phyloP scores from a whole-genome alignment of 2,888 invertebrate species.

The Dynastes hyllus region DNA sequence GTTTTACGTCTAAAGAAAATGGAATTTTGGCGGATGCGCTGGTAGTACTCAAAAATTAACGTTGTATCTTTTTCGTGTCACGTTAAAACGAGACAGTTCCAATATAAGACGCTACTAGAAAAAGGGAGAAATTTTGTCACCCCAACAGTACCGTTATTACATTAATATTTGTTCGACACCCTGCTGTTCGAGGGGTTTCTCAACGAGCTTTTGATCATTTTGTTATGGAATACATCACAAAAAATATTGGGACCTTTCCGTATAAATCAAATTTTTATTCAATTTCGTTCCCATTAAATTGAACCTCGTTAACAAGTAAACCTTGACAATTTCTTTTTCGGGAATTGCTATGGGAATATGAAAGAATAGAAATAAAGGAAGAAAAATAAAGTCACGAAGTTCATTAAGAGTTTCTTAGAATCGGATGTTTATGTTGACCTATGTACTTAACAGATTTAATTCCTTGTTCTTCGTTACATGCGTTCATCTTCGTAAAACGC shows the following conservation, averaged over 20 bases:
- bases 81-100: neutral
- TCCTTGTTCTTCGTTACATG: neutral
- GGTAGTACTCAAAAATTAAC: too few species aligned
- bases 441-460: neutral
- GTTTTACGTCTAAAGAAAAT: too few species aligned
- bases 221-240: slow-evolving; percentile 21
- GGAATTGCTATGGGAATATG: too few species aligned
- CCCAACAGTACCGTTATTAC: slow-evolving; percentile 2
- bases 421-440: neutral
- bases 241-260: neutral
- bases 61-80: neutral
- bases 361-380: neutral
- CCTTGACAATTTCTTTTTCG: neutral
- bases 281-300: slow-evolving; percentile 1
- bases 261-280: slow-evolving; percentile 4
- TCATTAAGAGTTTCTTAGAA: neutral
- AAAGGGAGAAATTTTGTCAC: neutral
- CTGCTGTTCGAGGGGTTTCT: neutral
- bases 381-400: slow-evolving; percentile 2
- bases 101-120: neutral
- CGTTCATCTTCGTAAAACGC: too few species aligned
- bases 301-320: slow-evolving; percentile 2
- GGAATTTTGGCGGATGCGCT: neutral
- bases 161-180: slow-evolving; percentile 11
- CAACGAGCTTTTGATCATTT: slow-evolving; percentile 10